Percentiles rank a stretch among this genome's conserved stretches.
Conservation (phyloP, 2,888 invertebrate genomes). For the Colletes collaris region DNA sequence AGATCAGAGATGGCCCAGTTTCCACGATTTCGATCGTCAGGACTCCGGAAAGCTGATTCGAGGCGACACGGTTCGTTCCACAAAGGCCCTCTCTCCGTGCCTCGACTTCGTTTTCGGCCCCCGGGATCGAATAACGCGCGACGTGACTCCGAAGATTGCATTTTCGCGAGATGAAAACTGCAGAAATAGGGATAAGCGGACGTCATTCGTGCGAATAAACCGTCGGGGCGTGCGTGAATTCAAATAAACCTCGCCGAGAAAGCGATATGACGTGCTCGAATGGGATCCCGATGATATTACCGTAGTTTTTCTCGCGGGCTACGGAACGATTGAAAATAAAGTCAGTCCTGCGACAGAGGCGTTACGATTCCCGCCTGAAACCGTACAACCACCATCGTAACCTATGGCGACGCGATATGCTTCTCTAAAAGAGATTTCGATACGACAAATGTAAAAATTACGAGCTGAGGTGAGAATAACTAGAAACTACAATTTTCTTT, state of each 20-base stretch:
- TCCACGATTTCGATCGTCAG: slow-evolving; percentile 49
- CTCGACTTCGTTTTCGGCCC: slow-evolving; percentile 57
- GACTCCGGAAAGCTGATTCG: slow-evolving; percentile 37
- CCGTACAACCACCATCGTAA: background rate
- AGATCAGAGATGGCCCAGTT: slow-evolving; percentile 53
- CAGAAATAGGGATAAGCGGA: slow-evolving; percentile 67
- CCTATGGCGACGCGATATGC: too few species aligned
- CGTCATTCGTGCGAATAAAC: slow-evolving; percentile 68
- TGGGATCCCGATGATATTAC: slow-evolving; percentile 49
- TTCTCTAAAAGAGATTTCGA: too few species aligned
- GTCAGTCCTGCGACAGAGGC: slow-evolving; percentile 3
- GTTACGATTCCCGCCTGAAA: slow-evolving; percentile 20
- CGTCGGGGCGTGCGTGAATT: slow-evolving; percentile 62
- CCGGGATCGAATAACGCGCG: slow-evolving; percentile 66
- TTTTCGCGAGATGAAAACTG: slow-evolving; percentile 69
- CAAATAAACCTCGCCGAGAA: slow-evolving; percentile 57
- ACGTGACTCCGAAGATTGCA: slow-evolving; percentile 70
- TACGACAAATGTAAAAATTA: too few species aligned
- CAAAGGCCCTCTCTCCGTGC: slow-evolving; percentile 64
- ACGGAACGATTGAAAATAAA: slow-evolving; percentile 51
- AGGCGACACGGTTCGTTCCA: slow-evolving; percentile 51
- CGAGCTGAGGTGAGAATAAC: too few species aligned
- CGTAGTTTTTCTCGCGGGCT: slow-evolving; percentile 28
- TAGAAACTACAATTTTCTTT: too few species aligned
- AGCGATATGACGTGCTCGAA: slow-evolving; percentile 55